A percentile compares a stretch with the other conserved stretches of the same genome.
These are phyloP conservation scores for Callimorpha dominula DNA, from an alignment of 2,888 invertebrate genomes.

Conservation along the genomic window DNA sequence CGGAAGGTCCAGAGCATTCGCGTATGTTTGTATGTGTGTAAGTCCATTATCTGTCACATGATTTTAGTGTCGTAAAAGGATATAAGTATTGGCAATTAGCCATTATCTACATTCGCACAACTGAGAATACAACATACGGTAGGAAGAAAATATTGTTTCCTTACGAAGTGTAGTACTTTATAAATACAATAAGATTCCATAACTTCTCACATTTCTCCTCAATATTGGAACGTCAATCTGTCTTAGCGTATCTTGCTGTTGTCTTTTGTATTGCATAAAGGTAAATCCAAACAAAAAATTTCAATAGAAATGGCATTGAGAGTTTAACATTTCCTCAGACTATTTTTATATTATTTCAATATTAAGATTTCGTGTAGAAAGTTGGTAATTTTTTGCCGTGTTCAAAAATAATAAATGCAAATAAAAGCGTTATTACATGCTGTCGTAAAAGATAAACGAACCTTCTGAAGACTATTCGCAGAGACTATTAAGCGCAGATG, in stretches of 20 bases:
- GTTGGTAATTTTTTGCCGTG: background rate
- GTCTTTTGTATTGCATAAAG: too few relatives aligned
- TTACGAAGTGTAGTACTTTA: background rate
- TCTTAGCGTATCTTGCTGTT: too few relatives aligned
- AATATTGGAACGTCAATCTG: too few relatives aligned
- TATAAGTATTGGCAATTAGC: background rate
- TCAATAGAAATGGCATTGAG: too few relatives aligned
- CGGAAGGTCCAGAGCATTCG: background rate
- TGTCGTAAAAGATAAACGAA: conserved; percentile 31
- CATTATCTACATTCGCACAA: background rate
- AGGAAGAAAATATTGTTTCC: background rate
- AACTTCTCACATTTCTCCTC: too few relatives aligned
- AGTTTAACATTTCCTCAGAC: background rate
- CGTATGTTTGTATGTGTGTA: background rate
- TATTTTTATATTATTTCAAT: background rate
- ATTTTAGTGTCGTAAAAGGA: background rate
- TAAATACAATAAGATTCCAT: too few relatives aligned
- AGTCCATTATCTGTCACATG: background rate
- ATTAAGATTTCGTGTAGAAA: background rate
- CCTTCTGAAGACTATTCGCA: conserved; percentile 14
- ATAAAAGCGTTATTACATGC: conserved; percentile 18
- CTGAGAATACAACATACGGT: too few relatives aligned
- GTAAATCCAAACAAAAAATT: too few relatives aligned
- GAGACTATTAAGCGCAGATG: conserved; percentile 26
- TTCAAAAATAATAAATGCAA: conserved; percentile 19